Evolutionary conservation across 2,113 vertebrate genomes (phyloP).

Genomic region (Fulmarus glacialis): DNA sequence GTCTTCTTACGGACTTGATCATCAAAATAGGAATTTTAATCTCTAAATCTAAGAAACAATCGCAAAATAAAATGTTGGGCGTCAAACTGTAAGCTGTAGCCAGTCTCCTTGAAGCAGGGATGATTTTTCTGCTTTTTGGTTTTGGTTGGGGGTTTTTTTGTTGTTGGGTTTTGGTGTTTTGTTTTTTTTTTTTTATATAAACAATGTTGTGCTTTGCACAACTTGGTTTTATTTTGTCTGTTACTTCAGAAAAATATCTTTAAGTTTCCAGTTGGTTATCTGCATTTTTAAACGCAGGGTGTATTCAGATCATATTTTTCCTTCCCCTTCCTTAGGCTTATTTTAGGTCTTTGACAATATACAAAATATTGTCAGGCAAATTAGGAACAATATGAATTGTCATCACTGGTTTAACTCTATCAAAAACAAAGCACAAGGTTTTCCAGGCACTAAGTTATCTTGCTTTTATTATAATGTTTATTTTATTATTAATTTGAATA

Average conservation of each 20-base stretch:
- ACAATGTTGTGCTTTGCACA: neutral
- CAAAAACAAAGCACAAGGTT: neutral
- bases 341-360: neutral
- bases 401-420: neutral
- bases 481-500: neutral
- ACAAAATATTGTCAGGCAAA: neutral
- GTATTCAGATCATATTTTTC: neutral
- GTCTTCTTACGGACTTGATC: neutral
- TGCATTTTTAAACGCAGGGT: neutral
- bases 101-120: neutral
- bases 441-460: neutral
- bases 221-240: neutral
- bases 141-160: neutral
- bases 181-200: neutral
- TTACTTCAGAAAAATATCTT: neutral
- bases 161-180: neutral
- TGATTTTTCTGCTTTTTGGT: neutral
- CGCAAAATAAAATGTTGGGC: neutral
- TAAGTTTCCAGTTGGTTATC: neutral
- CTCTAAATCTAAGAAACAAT: neutral
- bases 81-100: neutral
- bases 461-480: neutral
- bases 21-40: neutral
- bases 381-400: neutral
- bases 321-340: neutral